Evolutionary conservation across 2,888 invertebrate genomes (phyloP).

Genomic region (Erannis defoliaria): DNA sequence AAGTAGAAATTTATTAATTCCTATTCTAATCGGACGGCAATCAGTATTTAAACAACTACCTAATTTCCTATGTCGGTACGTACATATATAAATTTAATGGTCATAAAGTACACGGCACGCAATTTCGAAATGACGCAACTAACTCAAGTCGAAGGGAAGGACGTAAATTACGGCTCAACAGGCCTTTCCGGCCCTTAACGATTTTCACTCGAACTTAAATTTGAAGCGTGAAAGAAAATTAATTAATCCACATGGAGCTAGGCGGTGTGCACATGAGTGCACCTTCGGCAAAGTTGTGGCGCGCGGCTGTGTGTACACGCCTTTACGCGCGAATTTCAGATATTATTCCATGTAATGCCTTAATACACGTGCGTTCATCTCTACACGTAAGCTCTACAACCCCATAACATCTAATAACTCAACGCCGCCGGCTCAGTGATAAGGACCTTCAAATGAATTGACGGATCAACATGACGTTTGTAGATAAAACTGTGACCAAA

Average conservation of each 20-base stretch:
- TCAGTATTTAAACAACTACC: constrained; percentile 77
- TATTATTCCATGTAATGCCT: constrained; percentile 38
- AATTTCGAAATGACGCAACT: constrained; percentile 79
- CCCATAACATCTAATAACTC: constrained; percentile 51
- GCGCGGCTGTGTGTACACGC: constrained; percentile 29
- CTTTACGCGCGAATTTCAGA: constrained; percentile 28
- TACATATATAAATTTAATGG: constrained; percentile 77
- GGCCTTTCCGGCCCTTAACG: constrained; percentile 82
- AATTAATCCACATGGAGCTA: constrained; percentile 77
- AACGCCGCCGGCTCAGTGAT: constrained; percentile 35
- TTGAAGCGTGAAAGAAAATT: constrained; percentile 82
- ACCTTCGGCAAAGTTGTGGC: constrained; percentile 35
- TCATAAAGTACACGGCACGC: constrained; percentile 75
- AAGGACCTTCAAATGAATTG: constrained; percentile 40
- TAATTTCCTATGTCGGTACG: constrained; percentile 78
- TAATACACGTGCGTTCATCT: constrained; percentile 38
- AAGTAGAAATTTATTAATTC: constrained; percentile 64
- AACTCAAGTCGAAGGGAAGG: constrained; percentile 71
- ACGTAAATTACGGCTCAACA: constrained; percentile 83
- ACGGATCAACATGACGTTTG: constrained; percentile 31
- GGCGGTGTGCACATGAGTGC: constrained; percentile 49
- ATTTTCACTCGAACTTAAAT: constrained; percentile 78
- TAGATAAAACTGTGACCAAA: constrained; percentile 34
- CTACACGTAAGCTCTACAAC: constrained; percentile 45
- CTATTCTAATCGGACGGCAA: constrained; percentile 72